Evolutionary conservation across 2,797 vertebrate species (phyloP), one percentile per base, ranked within the genome.

Genomic region (Enoplosus armatus): DNA sequence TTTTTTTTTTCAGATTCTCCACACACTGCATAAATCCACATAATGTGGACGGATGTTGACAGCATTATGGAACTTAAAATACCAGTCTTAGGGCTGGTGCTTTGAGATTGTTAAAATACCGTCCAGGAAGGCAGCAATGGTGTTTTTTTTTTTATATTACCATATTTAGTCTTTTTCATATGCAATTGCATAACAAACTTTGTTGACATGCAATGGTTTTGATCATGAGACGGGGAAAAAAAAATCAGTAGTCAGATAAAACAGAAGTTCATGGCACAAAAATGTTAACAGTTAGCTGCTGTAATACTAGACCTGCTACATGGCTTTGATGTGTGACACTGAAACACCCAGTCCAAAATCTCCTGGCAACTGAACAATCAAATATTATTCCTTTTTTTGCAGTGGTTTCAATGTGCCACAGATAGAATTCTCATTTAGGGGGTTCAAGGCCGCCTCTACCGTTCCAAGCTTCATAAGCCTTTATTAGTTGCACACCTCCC

Each of bases 271-370:
- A n/a, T 72, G 72, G 82, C 73, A 70, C 41, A 51, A 82, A 75
- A 80, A 85, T 66, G 77, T 67, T n/a, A 80, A 67, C 72, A 75
- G 83, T 79, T 86, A 85, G 85, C 83, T 79, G 71, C 82, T 79
- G 83, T 89, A 93, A 90, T 68, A 77, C 86, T 59, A 89, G 77
- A 87, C 71, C 59, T 86, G 87, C 80, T 77, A 79, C 73, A 74
- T 37, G 50, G 62, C 94, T 95, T 94, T 95, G 95, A 95, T 95
- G 96, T 89, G 72, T 82, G 88, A 94, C 93, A 87, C 29, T 92
- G 75, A 78, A 85, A 94, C 84, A 75, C 84, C 82, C 39, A 59
- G 65, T 87, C 68, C 79, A 93, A 90, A 94, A 89, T 90, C 87
- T 91, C 81, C 85, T 96, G 91, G 93, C 92, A 95, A 78, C 83